Percentiles rank a stretch among this genome's conserved stretches.
These are phyloP conservation scores for Vimba vimba DNA, from an alignment of 2,113 vertebrate species.

Conservation along the genomic window DNA sequence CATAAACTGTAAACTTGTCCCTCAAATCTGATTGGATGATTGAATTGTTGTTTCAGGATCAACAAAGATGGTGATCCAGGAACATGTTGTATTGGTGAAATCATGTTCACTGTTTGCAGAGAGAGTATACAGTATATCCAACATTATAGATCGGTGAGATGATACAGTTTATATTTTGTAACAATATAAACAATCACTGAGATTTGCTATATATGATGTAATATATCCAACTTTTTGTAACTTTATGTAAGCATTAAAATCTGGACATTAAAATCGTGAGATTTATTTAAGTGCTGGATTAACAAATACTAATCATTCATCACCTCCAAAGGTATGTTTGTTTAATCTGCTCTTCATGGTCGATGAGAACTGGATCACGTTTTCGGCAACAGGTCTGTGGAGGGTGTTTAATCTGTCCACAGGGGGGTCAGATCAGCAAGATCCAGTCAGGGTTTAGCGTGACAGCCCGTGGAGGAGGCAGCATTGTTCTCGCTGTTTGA, in stretches of 20 bases:
- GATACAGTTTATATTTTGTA: too few relatives aligned
- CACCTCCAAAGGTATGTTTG: neutral
- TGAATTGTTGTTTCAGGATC: too few relatives aligned
- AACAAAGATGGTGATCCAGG: too few relatives aligned
- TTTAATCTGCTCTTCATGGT: neutral
- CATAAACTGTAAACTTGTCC: too few relatives aligned
- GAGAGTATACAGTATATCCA: too few relatives aligned
- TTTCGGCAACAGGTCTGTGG: slow-evolving; percentile 74
- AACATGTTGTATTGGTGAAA: too few relatives aligned
- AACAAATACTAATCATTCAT: neutral
- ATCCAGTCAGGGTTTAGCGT: slow-evolving; percentile 72
- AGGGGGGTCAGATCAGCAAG: slow-evolving; percentile 73
- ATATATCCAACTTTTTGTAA: too few relatives aligned
- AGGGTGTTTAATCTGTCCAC: slow-evolving; percentile 74
- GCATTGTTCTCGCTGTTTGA: slow-evolving; percentile 78
- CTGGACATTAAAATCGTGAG: neutral
- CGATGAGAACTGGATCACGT: neutral
- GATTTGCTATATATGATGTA: too few relatives aligned
- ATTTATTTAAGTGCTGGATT: neutral
- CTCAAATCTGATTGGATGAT: too few relatives aligned
- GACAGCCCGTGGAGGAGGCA: slow-evolving; percentile 82
- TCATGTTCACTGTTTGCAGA: too few relatives aligned
- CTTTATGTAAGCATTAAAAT: neutral
- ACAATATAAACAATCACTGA: too few relatives aligned
- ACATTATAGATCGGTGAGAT: too few relatives aligned